Base-by-base conservation (phyloP, 2,888 invertebrate species). In the Ceriagrion tenellum region DNA sequence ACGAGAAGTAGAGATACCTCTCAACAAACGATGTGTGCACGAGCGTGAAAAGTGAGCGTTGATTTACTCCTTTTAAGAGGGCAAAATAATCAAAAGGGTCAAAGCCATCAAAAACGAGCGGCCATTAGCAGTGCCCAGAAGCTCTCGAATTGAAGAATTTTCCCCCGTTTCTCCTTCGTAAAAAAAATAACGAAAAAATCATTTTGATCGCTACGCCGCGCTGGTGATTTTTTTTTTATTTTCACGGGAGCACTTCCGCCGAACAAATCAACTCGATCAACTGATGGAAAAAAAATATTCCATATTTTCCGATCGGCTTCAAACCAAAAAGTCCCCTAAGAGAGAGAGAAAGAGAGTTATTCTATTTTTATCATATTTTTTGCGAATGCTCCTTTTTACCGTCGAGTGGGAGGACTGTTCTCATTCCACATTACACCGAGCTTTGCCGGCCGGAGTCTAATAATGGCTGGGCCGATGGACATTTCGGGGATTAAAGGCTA, bases 231-330 rank as follows among this genome's bases (percentile, higher is more conserved):
- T 16, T 69, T 69, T n/a, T 59, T 56, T 16, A 56, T 56, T 56
- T 59, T 26, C 0, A 13, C 16, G 35, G 81, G 81, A 35, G 81
- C 18, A 35, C 81, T 81, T 81, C 81, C 81, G 59, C 35, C 81
- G 81, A 81, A 81, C 81, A 35, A 81, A 81, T 81, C 81, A 35
- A 81, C 81, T 81, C 35, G 81, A 81, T 81, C 81, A 35, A 81
- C 81, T 81, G 81, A 81, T 35, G 30, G n/a, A 81, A 81, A 81
- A 81, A 81, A 81, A n/a, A n/a, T n/a, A 81, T 30, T 35, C 35
- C 30, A 81, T 81, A 81, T 81, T 81, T 81, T 81, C 35, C 30
- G 81, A 81, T 81, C 81, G 30, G 30, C 35, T 20, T 59, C 10
- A 35, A 1, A 81, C 81, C 81, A 81, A 81, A 59, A n/a, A 81